phyloP scores from a whole-genome alignment of 2,888 invertebrate species.

The Anthophora plumipes region DNA sequence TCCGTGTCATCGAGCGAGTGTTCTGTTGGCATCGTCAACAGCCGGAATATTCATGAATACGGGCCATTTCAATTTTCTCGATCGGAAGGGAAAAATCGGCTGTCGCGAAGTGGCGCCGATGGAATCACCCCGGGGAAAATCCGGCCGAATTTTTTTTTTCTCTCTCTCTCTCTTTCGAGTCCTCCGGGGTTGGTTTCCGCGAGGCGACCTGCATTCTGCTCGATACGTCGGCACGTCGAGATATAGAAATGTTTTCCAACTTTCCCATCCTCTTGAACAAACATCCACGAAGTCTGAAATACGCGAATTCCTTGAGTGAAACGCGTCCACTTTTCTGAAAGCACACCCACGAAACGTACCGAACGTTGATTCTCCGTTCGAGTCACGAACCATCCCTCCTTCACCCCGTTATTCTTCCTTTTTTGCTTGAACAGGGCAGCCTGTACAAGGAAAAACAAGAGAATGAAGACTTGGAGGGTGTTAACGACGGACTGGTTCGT shows the following conservation, averaged over 20 bases:
- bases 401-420: no score
- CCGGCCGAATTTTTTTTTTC: constrained; percentile 58
- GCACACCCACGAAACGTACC: not conserved
- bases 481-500: not conserved
- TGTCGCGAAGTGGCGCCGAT: constrained; percentile 46
- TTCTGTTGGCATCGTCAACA: not conserved
- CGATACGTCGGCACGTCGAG: constrained; percentile 32
- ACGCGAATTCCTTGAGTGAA: no score
- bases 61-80: constrained; percentile 54
- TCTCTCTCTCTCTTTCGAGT: no score
- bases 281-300: not conserved
- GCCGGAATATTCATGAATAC: constrained; percentile 25
- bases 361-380: not conserved
- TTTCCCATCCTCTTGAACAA: not conserved
- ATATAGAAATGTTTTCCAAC: constrained; percentile 32
- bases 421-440: no score
- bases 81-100: constrained; percentile 52
- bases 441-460: not conserved
- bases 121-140: constrained; percentile 51
- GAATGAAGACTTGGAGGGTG: not conserved
- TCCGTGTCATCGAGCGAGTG: no score
- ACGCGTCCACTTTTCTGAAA: not conserved
- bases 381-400: no score
- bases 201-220: constrained; percentile 52
- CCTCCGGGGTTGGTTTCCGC: constrained; percentile 46